These are phyloP conservation scores for Temnopleurus reevesii DNA, from an alignment of 53 echinoderm and acorn worm genomes.

Conservation along the genomic window DNA sequence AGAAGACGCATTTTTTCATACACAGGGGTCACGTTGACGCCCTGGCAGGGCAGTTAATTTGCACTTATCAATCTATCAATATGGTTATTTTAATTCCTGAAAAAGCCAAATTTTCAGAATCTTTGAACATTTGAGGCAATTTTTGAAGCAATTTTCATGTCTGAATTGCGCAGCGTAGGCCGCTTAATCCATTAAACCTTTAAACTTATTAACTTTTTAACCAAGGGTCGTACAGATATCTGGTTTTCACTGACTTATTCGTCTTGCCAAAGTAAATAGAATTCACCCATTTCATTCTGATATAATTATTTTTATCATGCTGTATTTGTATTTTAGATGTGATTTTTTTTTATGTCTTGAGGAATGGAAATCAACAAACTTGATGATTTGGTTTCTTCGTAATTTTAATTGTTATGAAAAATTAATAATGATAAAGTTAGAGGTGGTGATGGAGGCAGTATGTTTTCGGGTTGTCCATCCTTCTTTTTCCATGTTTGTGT, in stretches of 20 bases:
- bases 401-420: too few species aligned
- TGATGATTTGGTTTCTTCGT: too few species aligned
- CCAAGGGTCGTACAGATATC: neutral
- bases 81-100: neutral
- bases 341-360: too few species aligned
- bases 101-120: neutral
- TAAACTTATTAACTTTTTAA: constrained; percentile 63
- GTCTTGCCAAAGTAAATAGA: too few species aligned
- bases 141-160: neutral
- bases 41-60: neutral
- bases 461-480: too few species aligned
- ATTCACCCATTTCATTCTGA: too few species aligned
- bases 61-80: neutral
- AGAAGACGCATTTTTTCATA: constrained; percentile 22
- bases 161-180: neutral
- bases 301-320: too few species aligned
- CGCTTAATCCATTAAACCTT: constrained; percentile 54
- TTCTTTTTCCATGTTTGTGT: too few species aligned
- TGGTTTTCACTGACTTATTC: constrained; percentile 37
- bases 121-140: neutral
- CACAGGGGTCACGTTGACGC: neutral
- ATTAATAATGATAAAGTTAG: too few species aligned
- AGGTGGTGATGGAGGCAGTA: too few species aligned
- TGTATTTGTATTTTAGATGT: too few species aligned
- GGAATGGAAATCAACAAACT: too few species aligned